phyloP scores from a whole-genome alignment of 2,113 vertebrate species.

The Alouatta palliata region DNA sequence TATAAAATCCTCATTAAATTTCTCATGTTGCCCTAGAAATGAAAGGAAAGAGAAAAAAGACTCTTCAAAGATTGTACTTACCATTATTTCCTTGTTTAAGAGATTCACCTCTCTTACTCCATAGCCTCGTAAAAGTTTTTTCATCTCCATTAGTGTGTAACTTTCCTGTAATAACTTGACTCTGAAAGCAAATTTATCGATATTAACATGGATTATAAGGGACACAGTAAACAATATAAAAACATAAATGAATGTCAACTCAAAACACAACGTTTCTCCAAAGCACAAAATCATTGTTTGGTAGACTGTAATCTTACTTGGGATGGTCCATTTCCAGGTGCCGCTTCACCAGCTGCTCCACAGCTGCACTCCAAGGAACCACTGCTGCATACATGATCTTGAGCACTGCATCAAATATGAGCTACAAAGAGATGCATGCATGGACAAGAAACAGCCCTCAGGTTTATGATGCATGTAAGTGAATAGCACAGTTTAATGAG shows the following conservation, averaged over 20 bases:
- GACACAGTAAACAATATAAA: not conserved
- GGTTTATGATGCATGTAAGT: fast-evolving
- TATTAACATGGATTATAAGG: not conserved
- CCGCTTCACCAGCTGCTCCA: conserved; percentile 93
- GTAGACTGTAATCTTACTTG: conserved; percentile 86
- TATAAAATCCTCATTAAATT: not conserved
- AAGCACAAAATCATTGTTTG: no score
- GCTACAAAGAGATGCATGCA: conserved; percentile 78
- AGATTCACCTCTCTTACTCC: conserved; percentile 94
- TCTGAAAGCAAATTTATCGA: conserved; percentile 80
- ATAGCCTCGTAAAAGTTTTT: conserved; percentile 93
- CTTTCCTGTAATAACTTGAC: conserved; percentile 94
- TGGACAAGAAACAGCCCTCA: fast-evolving
- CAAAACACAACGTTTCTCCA: not conserved
- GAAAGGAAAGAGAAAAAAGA: not conserved
- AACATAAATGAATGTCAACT: not conserved
- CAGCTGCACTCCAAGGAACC: conserved; percentile 93
- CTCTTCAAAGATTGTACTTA: conserved; percentile 56
- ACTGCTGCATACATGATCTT: conserved; percentile 95
- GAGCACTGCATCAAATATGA: conserved; percentile 95
- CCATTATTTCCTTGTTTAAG: conserved; percentile 92
- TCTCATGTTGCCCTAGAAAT: not conserved
- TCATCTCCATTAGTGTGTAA: conserved; percentile 96
- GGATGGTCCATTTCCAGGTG: conserved; percentile 94
- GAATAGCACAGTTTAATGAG: not conserved